phyloP scores from a whole-genome alignment of 2,888 invertebrate genomes.

The Rutpela maculata region DNA sequence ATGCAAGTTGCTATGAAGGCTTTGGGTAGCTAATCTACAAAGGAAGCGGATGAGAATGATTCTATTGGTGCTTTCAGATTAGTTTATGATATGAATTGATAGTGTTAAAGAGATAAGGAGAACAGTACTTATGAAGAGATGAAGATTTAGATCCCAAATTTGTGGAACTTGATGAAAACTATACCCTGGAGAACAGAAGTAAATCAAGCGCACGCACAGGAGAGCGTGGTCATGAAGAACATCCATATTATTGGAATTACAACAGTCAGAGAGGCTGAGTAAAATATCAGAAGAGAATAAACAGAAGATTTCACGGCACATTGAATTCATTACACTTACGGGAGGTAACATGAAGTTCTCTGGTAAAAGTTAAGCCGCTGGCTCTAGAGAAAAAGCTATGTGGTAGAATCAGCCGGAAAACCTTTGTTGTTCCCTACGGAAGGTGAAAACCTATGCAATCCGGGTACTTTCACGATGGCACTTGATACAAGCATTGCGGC shows the following conservation, averaged over 20 bases:
- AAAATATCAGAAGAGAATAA: constrained; percentile 98
- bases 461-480: no score
- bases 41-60: constrained; percentile 97
- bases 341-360: no score
- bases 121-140: constrained; percentile 96
- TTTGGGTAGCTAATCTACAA: constrained; percentile 77
- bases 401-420: no score
- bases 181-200: constrained; percentile 92
- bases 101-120: constrained; percentile 97
- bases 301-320: constrained; percentile 96
- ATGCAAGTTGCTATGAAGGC: constrained; percentile 96
- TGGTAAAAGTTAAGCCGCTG: no score
- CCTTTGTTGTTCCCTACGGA: no score
- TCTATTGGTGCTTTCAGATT: constrained; percentile 97
- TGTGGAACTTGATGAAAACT: constrained; percentile 90
- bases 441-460: no score
- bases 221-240: constrained; percentile 94
- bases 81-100: constrained; percentile 98
- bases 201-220: constrained; percentile 95
- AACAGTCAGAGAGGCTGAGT: constrained; percentile 96
- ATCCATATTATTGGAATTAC: constrained; percentile 96
- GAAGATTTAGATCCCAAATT: constrained; percentile 93
- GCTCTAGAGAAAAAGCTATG: no score
- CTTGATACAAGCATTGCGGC: constrained; percentile 77
- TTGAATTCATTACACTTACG: constrained; percentile 73